Percentiles rank a stretch among this genome's conserved stretches.
Conservation (phyloP, 2,797 vertebrate genomes). For the Clarias laeviceps region DNA sequence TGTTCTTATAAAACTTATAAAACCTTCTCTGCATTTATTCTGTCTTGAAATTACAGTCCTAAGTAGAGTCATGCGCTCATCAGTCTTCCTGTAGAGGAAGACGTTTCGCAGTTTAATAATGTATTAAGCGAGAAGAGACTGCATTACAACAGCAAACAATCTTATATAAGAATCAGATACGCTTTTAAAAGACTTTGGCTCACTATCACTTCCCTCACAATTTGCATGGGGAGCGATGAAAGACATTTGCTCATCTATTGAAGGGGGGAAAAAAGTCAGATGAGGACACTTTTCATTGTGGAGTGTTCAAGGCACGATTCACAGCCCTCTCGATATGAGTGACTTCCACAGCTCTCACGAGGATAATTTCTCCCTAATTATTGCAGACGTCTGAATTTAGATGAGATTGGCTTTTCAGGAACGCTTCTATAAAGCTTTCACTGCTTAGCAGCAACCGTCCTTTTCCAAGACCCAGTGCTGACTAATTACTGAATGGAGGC, state of each 20-base stretch:
- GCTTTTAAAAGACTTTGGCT: constrained; percentile 65
- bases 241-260: constrained; percentile 52
- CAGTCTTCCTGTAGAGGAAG: constrained; percentile 48
- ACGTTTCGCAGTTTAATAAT: constrained; percentile 78
- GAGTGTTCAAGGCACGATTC: constrained; percentile 58
- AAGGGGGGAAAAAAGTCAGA: constrained; percentile 63
- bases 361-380: constrained; percentile 62
- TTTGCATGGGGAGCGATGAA: constrained; percentile 62
- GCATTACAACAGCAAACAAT: constrained; percentile 63
- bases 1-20: not conserved
- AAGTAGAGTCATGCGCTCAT: constrained; percentile 1
- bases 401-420: constrained; percentile 45
- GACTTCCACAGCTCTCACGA: constrained; percentile 56
- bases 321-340: constrained; percentile 54
- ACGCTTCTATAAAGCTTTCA: constrained; percentile 33
- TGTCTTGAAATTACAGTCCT: not conserved
- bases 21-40: not conserved
- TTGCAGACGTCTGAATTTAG: constrained; percentile 54
- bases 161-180: constrained; percentile 50
- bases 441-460: constrained; percentile 38
- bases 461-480: constrained; percentile 45
- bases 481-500: constrained; percentile 55
- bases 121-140: constrained; percentile 58
- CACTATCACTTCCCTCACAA: constrained; percentile 61
- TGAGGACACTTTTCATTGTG: constrained; percentile 57